Base-by-base conservation (phyloP, 2,113 vertebrate species). In the Chrysochloris asiatica region DNA sequence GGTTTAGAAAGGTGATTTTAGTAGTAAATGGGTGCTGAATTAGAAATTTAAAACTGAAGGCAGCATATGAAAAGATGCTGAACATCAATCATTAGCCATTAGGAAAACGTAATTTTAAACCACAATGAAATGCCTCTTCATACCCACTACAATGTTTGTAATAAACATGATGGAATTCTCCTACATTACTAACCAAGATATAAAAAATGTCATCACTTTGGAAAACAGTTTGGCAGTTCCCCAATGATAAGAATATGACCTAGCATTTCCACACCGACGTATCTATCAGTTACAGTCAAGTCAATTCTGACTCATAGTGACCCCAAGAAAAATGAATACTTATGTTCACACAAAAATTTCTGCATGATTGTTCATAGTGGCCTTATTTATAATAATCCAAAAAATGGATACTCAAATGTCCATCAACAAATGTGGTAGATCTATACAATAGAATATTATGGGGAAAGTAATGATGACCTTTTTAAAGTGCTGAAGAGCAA, bases 1-100 rank as follows among this genome's bases (percentile, higher is more conserved):
- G n/a, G 45, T 81, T 86, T 91, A 56, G n/a, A 78, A 92, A 78
- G 72, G 50, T 83, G 83, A 75, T 79, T 86, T 79, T 56, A 14
- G 30, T 76, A 87, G 75, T 43, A 91, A 93, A 38, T 43, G 26
- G 11, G 36, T 4, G 17, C 73, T 41, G 45, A 76, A 33, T 54
- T 76, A 81, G 75, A 93, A 8, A 24, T 65, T 86, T 86, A 85
- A 92, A 47, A 78, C n/a, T 86, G 14, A 13, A 89, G 38, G 56
- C 2, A 83, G 41, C 16, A 65, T 14, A 38, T 33, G 85, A 59
- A 73, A 80, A 92, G 63, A 72, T 77, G 30, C 6, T 73, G 22
- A 77, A 11, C 38, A 56, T 16, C 54, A 56, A 21, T 82, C 69
- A 82, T 86, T 69, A 67, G 17, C 77, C 43, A 63, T 71, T 45